Percentiles rank a stretch among this genome's conserved stretches.
Evolutionary conservation across 1,140 invertebrate genomes (phyloP).

Genomic region (Tetranychus cinnabarinus): DNA sequence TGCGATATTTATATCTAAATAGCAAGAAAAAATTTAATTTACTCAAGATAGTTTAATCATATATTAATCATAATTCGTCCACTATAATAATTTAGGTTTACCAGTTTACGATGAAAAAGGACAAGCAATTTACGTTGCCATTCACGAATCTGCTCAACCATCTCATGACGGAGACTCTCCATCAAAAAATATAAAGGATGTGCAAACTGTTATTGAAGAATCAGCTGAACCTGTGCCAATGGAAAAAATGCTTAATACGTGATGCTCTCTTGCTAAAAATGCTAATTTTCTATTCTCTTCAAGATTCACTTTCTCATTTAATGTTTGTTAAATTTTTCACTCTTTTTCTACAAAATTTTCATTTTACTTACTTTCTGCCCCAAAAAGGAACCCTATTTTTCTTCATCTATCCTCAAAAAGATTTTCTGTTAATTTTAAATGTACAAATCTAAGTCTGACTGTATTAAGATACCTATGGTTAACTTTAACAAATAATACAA

Average conservation of each 20-base stretch:
- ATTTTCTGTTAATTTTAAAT: not conserved
- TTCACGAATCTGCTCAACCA: not conserved
- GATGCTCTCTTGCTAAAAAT: not conserved
- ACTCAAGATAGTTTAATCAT: too few relatives aligned
- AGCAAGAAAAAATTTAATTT: too few relatives aligned
- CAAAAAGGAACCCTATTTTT: too few relatives aligned
- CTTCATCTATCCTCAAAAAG: too few relatives aligned
- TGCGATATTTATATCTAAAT: not conserved
- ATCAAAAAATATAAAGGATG: not conserved
- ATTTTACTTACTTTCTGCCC: too few relatives aligned
- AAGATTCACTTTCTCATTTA: not conserved
- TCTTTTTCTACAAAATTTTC: too few relatives aligned
- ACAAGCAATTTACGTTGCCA: not conserved
- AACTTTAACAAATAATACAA: not conserved
- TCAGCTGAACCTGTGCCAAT: not conserved
- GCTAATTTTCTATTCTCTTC: not conserved
- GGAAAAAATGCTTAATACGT: not conserved
- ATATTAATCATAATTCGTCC: not conserved
- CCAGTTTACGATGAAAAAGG: not conserved
- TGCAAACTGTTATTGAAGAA: not conserved
- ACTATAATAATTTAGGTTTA: not conserved
- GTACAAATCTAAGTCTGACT: not conserved
- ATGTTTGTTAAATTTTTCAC: not conserved
- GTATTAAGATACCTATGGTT: not conserved
- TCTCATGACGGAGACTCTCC: not conserved